Conservation (phyloP, 2,888 invertebrate genomes). For the Caenorhabditis zanzibari region DNA sequence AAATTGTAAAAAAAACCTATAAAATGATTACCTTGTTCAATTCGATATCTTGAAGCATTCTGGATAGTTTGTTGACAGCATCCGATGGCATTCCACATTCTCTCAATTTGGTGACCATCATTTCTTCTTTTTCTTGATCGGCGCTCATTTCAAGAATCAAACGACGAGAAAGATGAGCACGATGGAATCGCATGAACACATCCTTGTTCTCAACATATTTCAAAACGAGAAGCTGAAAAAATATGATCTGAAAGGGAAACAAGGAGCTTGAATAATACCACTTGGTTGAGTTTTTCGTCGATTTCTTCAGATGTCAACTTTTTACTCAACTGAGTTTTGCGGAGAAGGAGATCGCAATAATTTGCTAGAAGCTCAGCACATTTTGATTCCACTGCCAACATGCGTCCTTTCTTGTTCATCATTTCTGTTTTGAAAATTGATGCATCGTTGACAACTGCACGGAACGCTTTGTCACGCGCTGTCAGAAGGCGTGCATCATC, state of each 20-base stretch:
- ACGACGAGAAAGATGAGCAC: conserved; percentile 95
- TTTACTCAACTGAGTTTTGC: conserved; percentile 96
- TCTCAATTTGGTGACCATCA: conserved; percentile 95
- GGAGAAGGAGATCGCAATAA: conserved; percentile 98
- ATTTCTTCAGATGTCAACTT: conserved; percentile 97
- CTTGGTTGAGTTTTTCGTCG: conserved; percentile 93
- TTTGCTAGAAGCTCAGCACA: conserved; percentile 99
- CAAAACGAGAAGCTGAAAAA: conserved; percentile 90
- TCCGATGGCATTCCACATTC: conserved; percentile 99
- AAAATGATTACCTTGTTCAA: conserved; percentile 84
- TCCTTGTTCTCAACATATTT: conserved; percentile 99
- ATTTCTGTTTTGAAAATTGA: conserved; percentile 89
- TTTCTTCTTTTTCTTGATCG: conserved; percentile 99
- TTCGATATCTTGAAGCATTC: conserved; percentile 97
- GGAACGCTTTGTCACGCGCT: conserved; percentile 85
- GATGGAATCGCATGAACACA: conserved; percentile 99
- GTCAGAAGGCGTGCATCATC: conserved; percentile 98
- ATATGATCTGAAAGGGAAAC: no score
- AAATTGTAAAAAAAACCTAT: neutral
- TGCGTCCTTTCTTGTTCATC: conserved; percentile 81
- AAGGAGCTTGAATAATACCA: conserved; percentile 88
- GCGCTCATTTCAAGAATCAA: conserved; percentile 98
- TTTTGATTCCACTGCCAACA: conserved; percentile 89
- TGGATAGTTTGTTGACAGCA: conserved; percentile 96
- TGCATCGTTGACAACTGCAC: conserved; percentile 96